These are phyloP conservation scores for Azorinus chamasolen DNA, from an alignment of 2,888 invertebrate genomes.

Conservation along the genomic window DNA sequence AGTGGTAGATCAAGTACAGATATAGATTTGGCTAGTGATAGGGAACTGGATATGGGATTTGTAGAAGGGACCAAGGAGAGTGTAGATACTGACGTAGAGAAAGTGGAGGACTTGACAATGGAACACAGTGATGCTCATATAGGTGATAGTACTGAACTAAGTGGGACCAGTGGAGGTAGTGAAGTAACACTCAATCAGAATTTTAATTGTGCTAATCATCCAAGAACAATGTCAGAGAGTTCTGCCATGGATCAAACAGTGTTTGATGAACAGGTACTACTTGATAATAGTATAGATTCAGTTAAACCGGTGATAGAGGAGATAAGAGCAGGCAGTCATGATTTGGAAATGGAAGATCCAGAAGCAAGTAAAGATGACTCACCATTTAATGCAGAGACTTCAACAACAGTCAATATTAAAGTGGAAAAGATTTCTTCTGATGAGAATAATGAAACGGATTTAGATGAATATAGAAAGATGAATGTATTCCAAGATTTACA, in stretches of 20 bases:
- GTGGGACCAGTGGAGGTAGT: not conserved
- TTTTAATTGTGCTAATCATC: not conserved
- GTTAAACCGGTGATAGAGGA: not conserved
- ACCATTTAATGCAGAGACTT: not conserved
- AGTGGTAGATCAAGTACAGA: conserved; percentile 36
- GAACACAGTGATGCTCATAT: conserved; percentile 40
- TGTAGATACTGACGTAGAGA: conserved; percentile 9
- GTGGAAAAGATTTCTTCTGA: conserved; percentile 13
- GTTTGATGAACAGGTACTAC: not conserved
- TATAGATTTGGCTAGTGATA: conserved; percentile 22
- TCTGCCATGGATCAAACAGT: not conserved
- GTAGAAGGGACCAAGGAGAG: not conserved
- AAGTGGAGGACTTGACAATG: conserved; percentile 8
- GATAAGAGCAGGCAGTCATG: not conserved
- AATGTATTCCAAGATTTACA: conserved; percentile 8
- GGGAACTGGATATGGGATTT: conserved; percentile 18
- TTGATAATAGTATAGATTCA: not conserved
- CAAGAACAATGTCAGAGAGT: not conserved
- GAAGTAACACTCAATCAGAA: not conserved
- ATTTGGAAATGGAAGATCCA: conserved; percentile 24
- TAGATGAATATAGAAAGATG: not conserved
- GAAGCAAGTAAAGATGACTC: too few species aligned
- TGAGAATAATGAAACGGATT: conserved; percentile 16
- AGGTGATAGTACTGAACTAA: conserved; percentile 18
- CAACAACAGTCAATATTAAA: not conserved